Evolutionary conservation across 2,888 invertebrate species (phyloP).

Genomic region (Heliconius ethilla): DNA sequence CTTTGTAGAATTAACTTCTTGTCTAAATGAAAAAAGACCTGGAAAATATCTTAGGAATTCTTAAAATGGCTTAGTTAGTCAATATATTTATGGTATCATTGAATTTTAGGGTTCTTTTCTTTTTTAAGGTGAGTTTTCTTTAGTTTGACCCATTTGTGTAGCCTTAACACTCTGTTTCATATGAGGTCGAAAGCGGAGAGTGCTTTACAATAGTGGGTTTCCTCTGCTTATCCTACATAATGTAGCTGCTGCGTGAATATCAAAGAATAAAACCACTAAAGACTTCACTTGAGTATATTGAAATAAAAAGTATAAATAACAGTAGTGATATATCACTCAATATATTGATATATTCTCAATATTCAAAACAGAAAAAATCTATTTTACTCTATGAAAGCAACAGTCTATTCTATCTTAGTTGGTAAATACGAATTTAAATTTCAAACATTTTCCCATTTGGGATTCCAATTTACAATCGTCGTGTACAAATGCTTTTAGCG

Average conservation of each 20-base stretch:
- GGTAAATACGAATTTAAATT: neutral
- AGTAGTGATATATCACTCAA: too few relatives aligned
- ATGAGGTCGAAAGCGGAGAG: too few relatives aligned
- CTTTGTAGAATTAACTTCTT: slow-evolving; percentile 50
- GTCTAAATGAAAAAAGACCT: slow-evolving; percentile 40
- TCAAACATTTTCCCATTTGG: slow-evolving; percentile 1
- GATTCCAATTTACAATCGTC: slow-evolving; percentile 1
- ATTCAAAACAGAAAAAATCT: too few relatives aligned
- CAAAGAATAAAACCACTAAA: neutral
- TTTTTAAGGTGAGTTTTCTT: neutral
- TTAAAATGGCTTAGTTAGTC: slow-evolving; percentile 1
- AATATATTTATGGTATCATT: slow-evolving; percentile 6
- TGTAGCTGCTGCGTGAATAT: neutral
- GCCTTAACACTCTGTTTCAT: too few relatives aligned
- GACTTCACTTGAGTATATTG: neutral
- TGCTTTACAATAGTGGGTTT: too few relatives aligned
- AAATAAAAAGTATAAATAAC: neutral
- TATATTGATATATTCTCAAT: too few relatives aligned
- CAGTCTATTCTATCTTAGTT: neutral
- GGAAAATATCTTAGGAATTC: slow-evolving; percentile 5
- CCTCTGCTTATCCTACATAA: too few relatives aligned
- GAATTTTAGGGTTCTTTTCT: neutral
- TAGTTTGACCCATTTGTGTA: neutral
- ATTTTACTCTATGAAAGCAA: neutral
- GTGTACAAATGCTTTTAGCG: neutral